Conservation (phyloP, 2,113 vertebrate species). For the Python bivittatus region DNA sequence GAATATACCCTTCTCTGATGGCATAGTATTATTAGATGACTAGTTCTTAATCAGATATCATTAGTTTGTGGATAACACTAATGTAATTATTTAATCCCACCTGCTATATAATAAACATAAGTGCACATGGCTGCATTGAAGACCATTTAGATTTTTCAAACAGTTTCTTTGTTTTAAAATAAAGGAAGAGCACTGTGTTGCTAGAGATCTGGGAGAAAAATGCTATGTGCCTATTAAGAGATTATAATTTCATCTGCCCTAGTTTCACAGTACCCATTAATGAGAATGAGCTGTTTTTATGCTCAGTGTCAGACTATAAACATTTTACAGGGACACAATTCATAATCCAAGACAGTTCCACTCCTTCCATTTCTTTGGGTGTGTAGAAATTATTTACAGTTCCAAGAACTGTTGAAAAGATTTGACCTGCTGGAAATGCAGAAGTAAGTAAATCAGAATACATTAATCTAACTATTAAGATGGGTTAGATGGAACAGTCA, state of each 20-base stretch:
- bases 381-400: background rate
- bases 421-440: background rate
- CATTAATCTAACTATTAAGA: background rate
- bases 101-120: background rate
- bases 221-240: background rate
- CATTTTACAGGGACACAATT: background rate
- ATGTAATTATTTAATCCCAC: background rate
- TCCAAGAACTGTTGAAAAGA: background rate
- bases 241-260: background rate
- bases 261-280: background rate
- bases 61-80: background rate
- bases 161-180: background rate
- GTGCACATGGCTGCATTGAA: background rate
- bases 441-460: background rate
- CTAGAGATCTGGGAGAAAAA: too few species aligned
- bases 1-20: too few species aligned
- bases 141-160: background rate
- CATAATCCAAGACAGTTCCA: background rate
- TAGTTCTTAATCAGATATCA: background rate
- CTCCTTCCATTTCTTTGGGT: background rate
- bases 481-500: background rate
- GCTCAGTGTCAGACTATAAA: background rate
- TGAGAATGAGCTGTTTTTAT: background rate
- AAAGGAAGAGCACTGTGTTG: background rate
- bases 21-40: too few species aligned